Evolutionary conservation across 2,888 invertebrate species (phyloP).

Genomic region (Oligia strigilis): DNA sequence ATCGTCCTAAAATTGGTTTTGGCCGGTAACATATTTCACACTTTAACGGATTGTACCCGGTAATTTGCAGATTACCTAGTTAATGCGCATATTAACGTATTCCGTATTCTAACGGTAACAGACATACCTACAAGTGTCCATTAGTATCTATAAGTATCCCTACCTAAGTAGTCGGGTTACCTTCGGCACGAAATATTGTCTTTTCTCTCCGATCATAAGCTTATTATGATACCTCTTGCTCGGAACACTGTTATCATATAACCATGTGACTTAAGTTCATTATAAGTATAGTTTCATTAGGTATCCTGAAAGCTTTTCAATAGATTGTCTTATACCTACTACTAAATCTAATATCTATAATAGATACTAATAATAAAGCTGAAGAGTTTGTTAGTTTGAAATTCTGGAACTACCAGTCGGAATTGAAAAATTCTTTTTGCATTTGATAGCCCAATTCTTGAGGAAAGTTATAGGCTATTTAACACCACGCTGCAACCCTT

Average conservation of each 20-base stretch:
- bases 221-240: conserved; percentile 26
- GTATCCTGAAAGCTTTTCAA: conserved; percentile 15
- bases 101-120: too few species aligned
- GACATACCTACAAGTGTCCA: background rate
- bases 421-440: background rate
- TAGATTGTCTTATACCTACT: conserved; percentile 4
- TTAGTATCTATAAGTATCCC: background rate
- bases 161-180: conserved; percentile 2
- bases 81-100: too few species aligned
- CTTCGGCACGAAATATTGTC: conserved; percentile 24
- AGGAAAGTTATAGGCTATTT: background rate
- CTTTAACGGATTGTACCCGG: too few species aligned
- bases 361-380: background rate
- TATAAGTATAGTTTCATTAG: conserved; percentile 15
- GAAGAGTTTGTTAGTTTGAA: background rate
- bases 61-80: too few species aligned
- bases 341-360: background rate
- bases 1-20: too few species aligned
- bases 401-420: background rate
- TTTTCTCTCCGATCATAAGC: conserved; percentile 21
- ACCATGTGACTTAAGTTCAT: conserved; percentile 11
- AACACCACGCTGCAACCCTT: background rate
- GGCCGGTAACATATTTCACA: too few species aligned
- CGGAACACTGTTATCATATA: background rate
- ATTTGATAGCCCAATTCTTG: background rate